These are phyloP conservation scores for Athripsodes cinereus DNA, from an alignment of 2,888 invertebrate genomes.

Conservation along the genomic window DNA sequence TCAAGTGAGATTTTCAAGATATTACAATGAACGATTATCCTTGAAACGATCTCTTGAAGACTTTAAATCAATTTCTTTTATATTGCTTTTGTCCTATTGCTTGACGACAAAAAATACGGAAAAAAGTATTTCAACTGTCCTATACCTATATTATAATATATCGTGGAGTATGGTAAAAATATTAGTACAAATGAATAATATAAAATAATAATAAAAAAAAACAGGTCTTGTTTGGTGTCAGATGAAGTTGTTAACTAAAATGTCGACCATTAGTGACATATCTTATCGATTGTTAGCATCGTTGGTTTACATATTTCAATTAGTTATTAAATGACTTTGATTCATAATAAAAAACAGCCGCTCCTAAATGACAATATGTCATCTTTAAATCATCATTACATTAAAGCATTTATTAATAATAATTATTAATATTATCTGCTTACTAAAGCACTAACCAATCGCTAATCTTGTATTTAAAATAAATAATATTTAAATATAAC, in stretches of 20 bases:
- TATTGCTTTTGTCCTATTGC: too few species aligned
- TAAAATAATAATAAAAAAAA: constrained; percentile 11
- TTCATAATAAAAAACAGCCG: constrained; percentile 20
- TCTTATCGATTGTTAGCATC: constrained; percentile 26
- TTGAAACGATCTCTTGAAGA: too few species aligned
- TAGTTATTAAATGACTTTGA: constrained; percentile 23
- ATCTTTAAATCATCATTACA: constrained; percentile 11
- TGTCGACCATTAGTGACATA: constrained; percentile 28
- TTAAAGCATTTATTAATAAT: too few species aligned
- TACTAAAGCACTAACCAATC: too few species aligned
- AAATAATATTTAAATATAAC: too few species aligned
- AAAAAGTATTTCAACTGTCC: too few species aligned
- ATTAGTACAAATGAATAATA: neutral
- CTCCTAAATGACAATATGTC: constrained; percentile 21
- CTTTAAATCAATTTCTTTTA: too few species aligned
- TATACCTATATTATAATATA: neutral
- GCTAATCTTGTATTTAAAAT: too few species aligned
- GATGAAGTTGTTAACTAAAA: constrained; percentile 28
- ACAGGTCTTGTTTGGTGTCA: constrained; percentile 24
- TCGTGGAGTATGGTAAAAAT: neutral
- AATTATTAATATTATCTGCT: too few species aligned
- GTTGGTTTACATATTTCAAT: constrained; percentile 22
- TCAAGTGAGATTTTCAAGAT: too few species aligned
- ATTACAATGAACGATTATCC: too few species aligned
- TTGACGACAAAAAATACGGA: too few species aligned